Conservation (phyloP, 2,797 vertebrate genomes). For the Melanotaenia maccullochi region DNA sequence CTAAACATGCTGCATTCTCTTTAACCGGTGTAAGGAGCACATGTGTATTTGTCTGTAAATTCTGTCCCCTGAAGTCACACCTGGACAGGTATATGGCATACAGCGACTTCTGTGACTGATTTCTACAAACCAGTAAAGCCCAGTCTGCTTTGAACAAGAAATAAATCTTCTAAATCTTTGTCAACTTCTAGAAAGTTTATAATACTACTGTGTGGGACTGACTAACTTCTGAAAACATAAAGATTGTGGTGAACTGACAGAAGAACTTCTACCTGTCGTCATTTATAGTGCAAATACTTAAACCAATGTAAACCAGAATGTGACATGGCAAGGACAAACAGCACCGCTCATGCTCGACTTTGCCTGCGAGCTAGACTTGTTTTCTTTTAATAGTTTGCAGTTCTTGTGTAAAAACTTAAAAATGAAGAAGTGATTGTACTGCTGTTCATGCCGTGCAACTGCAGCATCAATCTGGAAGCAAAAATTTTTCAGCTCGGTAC, state of each 20-base stretch:
- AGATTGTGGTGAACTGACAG: slow-evolving; percentile 43
- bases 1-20: slow-evolving; percentile 62
- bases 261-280: slow-evolving; percentile 48
- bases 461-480: slow-evolving; percentile 41
- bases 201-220: slow-evolving; percentile 56
- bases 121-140: slow-evolving; percentile 34
- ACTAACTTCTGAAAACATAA: slow-evolving; percentile 47
- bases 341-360: slow-evolving; percentile 43
- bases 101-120: slow-evolving; percentile 34
- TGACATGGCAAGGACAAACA: slow-evolving; percentile 59
- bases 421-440: slow-evolving; percentile 70
- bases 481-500: slow-evolving; percentile 39
- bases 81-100: slow-evolving; percentile 26
- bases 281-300: slow-evolving; percentile 49
- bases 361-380: slow-evolving; percentile 45
- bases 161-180: slow-evolving; percentile 9
- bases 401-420: slow-evolving; percentile 37
- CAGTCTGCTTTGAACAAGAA: slow-evolving; percentile 40
- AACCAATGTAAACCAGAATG: slow-evolving; percentile 67
- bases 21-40: slow-evolving; percentile 30
- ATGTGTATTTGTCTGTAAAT: slow-evolving; percentile 22
- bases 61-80: slow-evolving; percentile 26
- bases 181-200: slow-evolving; percentile 28
- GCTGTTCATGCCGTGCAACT: slow-evolving; percentile 48
- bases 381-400: slow-evolving; percentile 36